Conservation (phyloP, 2,113 vertebrate species). For the Ploceus nigricollis region DNA sequence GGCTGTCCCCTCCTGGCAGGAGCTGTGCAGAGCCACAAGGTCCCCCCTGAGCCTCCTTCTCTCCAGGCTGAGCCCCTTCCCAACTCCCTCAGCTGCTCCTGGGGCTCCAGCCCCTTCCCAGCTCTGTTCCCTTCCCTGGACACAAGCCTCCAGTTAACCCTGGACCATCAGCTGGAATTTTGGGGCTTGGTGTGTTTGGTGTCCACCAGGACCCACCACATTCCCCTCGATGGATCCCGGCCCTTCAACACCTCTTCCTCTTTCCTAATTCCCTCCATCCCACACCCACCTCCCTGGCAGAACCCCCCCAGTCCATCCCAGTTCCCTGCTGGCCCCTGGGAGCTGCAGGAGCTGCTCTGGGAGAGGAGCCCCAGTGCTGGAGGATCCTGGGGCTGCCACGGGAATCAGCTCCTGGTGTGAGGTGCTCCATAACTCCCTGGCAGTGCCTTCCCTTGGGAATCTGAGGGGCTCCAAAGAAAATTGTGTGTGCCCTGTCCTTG, state of each 20-base stretch:
- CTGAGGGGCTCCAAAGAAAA: background rate
- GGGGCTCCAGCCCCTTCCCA: background rate
- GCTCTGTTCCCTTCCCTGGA: fast-evolving
- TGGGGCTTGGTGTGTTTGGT: fast-evolving
- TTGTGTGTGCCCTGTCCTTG: background rate
- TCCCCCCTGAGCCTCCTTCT: background rate
- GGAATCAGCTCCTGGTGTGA: background rate
- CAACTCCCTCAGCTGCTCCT: background rate
- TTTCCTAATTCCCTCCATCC: background rate
- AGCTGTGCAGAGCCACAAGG: background rate
- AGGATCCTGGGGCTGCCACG: background rate
- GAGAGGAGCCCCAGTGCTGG: fast-evolving
- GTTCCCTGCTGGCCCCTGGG: background rate
- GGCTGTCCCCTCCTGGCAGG: background rate
- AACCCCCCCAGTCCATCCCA: background rate
- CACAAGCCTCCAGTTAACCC: background rate
- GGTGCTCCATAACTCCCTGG: background rate
- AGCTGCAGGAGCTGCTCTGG: background rate
- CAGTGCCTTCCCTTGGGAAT: background rate
- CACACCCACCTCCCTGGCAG: background rate
- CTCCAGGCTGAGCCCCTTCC: background rate
- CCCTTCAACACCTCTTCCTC: background rate
- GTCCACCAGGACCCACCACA: background rate
- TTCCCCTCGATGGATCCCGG: fast-evolving
- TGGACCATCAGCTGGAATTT: background rate